These are phyloP conservation scores for Pogoniulus pusillus DNA, from an alignment of 2,797 vertebrate species.

Conservation along the genomic window DNA sequence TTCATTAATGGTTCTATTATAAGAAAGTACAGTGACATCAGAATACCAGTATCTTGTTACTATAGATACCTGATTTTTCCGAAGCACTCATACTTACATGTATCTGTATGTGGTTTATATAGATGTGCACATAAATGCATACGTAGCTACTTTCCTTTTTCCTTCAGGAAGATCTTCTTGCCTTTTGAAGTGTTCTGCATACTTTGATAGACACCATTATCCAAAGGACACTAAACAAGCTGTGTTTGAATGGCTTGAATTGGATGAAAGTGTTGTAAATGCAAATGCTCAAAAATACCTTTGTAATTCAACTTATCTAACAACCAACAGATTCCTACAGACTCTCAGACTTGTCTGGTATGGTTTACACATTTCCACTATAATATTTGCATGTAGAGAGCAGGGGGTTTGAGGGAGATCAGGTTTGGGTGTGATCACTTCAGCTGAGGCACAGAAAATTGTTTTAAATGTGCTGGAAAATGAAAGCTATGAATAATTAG, in stretches of 20 bases:
- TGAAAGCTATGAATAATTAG: conserved; percentile 28
- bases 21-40: not conserved
- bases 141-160: not conserved
- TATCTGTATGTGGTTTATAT: not conserved
- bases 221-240: not conserved
- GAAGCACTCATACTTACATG: not conserved
- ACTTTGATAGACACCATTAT: not conserved
- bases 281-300: conserved; percentile 16
- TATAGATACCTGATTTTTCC: conserved; percentile 54
- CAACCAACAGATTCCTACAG: conserved; percentile 5
- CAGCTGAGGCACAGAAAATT: not conserved
- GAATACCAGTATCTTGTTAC: conserved; percentile 36
- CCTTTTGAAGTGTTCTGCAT: not conserved
- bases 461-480: conserved; percentile 17
- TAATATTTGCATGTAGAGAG: not conserved
- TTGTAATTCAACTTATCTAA: conserved; percentile 20
- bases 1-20: conserved; percentile 67
- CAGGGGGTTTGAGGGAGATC: not conserved
- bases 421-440: conserved; percentile 3
- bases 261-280: conserved; percentile 21
- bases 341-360: not conserved
- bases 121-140: not conserved
- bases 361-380: not conserved
- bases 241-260: conserved; percentile 32
- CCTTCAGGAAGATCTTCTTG: not conserved